These are phyloP conservation scores for Neogale vison DNA, from an alignment of 2,113 vertebrate species.

Conservation along the genomic window DNA sequence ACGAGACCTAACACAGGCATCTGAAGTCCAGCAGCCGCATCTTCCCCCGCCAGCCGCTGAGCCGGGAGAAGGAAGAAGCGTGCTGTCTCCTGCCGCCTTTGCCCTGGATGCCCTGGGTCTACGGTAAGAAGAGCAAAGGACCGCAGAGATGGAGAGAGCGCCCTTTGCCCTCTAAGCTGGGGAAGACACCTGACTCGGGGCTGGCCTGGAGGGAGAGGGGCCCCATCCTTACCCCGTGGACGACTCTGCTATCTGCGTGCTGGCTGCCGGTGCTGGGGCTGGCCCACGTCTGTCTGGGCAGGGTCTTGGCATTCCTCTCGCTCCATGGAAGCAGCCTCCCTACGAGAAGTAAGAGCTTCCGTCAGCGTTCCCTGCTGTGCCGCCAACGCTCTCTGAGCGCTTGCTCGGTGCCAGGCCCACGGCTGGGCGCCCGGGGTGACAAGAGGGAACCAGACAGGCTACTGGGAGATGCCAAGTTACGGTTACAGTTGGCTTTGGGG, in stretches of 20 bases:
- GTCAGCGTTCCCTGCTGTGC: slow-evolving; percentile 13
- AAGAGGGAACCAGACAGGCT: background rate
- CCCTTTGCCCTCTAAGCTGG: background rate
- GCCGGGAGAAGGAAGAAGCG: background rate
- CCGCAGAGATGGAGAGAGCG: background rate
- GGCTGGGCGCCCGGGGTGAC: background rate
- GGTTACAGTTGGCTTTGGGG: background rate
- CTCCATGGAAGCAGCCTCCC: slow-evolving; percentile 87
- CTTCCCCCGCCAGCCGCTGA: background rate
- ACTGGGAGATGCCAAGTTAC: background rate
- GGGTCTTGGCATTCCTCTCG: slow-evolving; percentile 81
- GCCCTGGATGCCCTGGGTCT: background rate
- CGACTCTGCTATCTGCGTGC: slow-evolving; percentile 87
- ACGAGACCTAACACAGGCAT: background rate
- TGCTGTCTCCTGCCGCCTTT: background rate
- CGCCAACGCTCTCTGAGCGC: background rate
- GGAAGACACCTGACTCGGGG: background rate
- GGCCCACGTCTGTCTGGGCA: slow-evolving; percentile 47
- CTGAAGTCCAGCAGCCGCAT: no score
- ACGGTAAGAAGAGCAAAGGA: background rate
- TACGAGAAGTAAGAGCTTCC: slow-evolving; percentile 70
- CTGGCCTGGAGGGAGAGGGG: background rate
- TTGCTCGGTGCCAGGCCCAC: background rate
- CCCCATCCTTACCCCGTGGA: slow-evolving; percentile 80
- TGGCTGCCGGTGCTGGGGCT: slow-evolving; percentile 78